Conservation (phyloP, 1,140 invertebrate genomes). For the Leguminivora glycinivorella region DNA sequence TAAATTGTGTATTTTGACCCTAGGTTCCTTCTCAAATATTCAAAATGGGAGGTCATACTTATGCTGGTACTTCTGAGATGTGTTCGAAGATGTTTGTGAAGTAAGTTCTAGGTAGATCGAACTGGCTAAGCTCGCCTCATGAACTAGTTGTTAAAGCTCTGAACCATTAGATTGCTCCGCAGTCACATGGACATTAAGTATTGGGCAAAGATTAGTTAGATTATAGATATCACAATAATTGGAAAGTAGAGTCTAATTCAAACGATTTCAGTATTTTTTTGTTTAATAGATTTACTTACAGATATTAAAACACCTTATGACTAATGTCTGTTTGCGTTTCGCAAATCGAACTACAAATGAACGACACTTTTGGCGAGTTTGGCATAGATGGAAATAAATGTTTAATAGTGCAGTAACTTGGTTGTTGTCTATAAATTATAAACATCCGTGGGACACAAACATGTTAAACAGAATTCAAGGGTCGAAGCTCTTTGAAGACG, state of each 20-base stretch:
- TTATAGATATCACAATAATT: background rate
- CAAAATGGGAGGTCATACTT: background rate
- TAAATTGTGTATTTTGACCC: background rate
- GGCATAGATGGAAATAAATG: too few species aligned
- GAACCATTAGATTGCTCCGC: conserved; percentile 21
- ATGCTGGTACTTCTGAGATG: background rate
- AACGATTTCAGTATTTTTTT: background rate
- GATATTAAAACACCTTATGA: background rate
- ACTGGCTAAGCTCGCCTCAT: conserved; percentile 10
- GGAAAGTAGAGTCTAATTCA: background rate
- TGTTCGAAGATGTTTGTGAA: background rate
- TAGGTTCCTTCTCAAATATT: background rate
- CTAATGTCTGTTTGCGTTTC: background rate
- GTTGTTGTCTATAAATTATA: too few species aligned
- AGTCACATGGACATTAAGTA: conserved; percentile 16
- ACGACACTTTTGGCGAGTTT: too few species aligned
- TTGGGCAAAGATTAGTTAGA: conserved; percentile 3
- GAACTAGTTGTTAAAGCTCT: conserved; percentile 28
- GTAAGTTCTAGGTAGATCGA: background rate
- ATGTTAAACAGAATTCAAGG: too few species aligned
- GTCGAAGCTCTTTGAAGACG: too few species aligned
- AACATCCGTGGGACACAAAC: too few species aligned
- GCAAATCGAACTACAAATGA: background rate
- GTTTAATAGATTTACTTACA: background rate
- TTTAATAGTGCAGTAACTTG: too few species aligned